Evolutionary conservation across 1,140 invertebrate genomes (phyloP).

Genomic region (Wasmannia auropunctata): DNA sequence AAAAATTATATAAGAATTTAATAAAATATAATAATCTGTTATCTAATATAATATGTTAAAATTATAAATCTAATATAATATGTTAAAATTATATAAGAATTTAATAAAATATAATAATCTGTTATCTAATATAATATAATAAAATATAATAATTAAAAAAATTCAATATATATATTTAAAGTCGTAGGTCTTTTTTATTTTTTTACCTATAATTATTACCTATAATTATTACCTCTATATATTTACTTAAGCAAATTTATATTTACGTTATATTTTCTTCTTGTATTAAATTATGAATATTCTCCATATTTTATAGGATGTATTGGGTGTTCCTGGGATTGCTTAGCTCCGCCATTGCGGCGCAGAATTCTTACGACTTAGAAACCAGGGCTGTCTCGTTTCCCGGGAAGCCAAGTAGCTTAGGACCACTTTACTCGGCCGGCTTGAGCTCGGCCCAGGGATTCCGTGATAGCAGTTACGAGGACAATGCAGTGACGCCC

Average conservation of each 20-base stretch:
- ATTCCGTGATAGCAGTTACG: conserved; percentile 84
- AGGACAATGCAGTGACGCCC: conserved; percentile 84
- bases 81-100: no score
- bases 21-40: no score
- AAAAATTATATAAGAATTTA: not conserved
- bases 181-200: not conserved
- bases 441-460: conserved; percentile 76
- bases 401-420: conserved; percentile 77
- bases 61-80: no score
- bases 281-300: not conserved
- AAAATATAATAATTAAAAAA: not conserved
- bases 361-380: conserved; percentile 80
- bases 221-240: not conserved
- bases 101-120: no score
- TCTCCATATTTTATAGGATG: conserved; percentile 74
- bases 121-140: no score
- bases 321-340: conserved; percentile 79
- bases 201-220: no score
- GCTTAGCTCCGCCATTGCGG: conserved; percentile 75
- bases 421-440: conserved; percentile 80
- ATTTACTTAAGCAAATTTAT: not conserved
- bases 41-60: no score
- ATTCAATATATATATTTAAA: not conserved
- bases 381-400: conserved; percentile 80
- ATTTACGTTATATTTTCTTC: not conserved